Conservation (phyloP, 2,797 vertebrate genomes). For the Melanotaenia nigrans region DNA sequence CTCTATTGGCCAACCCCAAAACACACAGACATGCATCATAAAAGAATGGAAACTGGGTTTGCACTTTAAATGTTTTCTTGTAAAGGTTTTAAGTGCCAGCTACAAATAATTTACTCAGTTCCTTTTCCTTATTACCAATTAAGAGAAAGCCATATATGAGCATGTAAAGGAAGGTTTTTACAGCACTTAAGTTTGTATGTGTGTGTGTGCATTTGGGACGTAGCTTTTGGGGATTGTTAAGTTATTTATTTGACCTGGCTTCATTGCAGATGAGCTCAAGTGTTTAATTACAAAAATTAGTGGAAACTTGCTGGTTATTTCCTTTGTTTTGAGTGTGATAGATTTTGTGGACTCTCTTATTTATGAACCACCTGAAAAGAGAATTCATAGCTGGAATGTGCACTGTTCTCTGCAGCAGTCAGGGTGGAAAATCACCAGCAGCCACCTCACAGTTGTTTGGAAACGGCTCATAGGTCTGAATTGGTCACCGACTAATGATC, state of each 20-base stretch:
- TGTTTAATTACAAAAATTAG: slow-evolving; percentile 48
- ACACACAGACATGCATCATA: slow-evolving; percentile 15
- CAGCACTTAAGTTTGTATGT: slow-evolving; percentile 2
- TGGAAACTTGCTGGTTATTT: slow-evolving; percentile 24
- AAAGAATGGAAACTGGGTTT: slow-evolving; percentile 34
- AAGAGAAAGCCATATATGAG: slow-evolving; percentile 11
- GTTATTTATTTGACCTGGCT: slow-evolving; percentile 49
- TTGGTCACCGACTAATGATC: slow-evolving; percentile 19
- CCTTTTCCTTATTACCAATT: slow-evolving; percentile 29
- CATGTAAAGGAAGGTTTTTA: slow-evolving; percentile 11
- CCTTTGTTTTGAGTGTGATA: slow-evolving; percentile 24
- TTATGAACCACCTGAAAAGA: slow-evolving; percentile 27
- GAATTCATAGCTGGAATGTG: slow-evolving; percentile 6
- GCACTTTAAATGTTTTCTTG: slow-evolving; percentile 19
- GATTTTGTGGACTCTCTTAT: slow-evolving; percentile 12
- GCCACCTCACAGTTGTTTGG: neutral
- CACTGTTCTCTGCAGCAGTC: neutral
- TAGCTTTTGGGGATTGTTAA: slow-evolving; percentile 33
- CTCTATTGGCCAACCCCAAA: neutral
- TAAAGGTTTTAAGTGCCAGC: slow-evolving; percentile 51
- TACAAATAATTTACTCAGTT: slow-evolving; percentile 31
- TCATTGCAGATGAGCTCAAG: slow-evolving; percentile 37
- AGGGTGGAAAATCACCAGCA: slow-evolving; percentile 25
- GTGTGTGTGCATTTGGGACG: neutral
- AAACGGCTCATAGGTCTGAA: slow-evolving; percentile 12